Base-by-base conservation (phyloP, 2,113 vertebrate species). In the Cichladusa arquata region DNA sequence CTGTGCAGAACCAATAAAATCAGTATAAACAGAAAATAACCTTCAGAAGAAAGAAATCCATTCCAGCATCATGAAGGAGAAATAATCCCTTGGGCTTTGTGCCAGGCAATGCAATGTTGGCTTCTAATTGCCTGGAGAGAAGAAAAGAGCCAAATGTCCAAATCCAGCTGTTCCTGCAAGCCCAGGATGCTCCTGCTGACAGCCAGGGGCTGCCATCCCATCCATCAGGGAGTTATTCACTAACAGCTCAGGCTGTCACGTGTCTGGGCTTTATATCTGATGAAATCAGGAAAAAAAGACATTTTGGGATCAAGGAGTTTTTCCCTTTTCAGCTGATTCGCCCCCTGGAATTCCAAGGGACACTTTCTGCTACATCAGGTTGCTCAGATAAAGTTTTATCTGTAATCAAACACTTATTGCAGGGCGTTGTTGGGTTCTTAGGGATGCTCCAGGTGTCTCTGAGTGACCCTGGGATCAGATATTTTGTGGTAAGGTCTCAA, bases 361-460 rank as follows among this genome's bases (percentile, higher is more conserved):
- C 1, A 0, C 1, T 34, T 73, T n/a, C 15, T 26, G 0, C 38
- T 1, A 2, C 33, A 6, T 0, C 26, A 51, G 33, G 44, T 19
- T 33, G 51, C 23, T 58, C 12, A 29, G 77, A 20, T 45, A 0
- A 56, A 42, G 51, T 42, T 69, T 77, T 36, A 67, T 36, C 34
- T 11, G 5, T 12, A 12, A 31, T 80, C 69, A n/a, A 67, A 40
- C 24, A 5, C 18, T 34, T 29, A 29, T 25, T 47, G 29, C 36
- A 31, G 47, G 60, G 70, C 7, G 7, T 34, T 34, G 4, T 13
- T 48, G 38, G 29, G 47, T 19, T 74, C 65, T 58, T 12, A 33
- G 45, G 51, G 61, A 9, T 26, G 71, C 36, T 74, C 19, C 57
- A 11, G 56, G 36, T 17, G 9, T 24, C 38, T 36, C 58, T 29